Conservation (phyloP, 2,797 vertebrate genomes). For the Anguilla pacifica region DNA sequence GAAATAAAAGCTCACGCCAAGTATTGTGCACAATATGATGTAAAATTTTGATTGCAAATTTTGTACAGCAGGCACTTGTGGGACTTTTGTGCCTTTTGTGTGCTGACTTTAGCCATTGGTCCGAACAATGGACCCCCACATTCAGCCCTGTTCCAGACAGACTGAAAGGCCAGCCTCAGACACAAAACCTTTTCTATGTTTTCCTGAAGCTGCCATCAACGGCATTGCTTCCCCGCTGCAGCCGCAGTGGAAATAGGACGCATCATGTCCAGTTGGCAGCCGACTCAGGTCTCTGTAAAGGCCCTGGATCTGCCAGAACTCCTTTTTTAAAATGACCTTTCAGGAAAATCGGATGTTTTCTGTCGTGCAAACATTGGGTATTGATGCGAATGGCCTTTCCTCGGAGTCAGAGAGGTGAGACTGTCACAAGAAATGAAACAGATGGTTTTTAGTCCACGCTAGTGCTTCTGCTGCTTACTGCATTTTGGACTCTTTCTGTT, state of each 20-base stretch:
- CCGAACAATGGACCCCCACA: slow-evolving; percentile 18
- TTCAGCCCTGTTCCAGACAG: slow-evolving; percentile 19
- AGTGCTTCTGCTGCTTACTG: slow-evolving; percentile 5
- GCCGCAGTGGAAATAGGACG: slow-evolving; percentile 6
- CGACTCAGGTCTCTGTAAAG: neutral
- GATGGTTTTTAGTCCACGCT: slow-evolving; percentile 10
- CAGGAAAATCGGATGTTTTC: neutral
- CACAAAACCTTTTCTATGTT: slow-evolving; percentile 33
- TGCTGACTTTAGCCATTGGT: slow-evolving; percentile 2
- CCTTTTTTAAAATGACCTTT: slow-evolving; percentile 19
- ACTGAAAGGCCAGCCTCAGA: slow-evolving; percentile 32
- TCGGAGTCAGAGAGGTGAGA: slow-evolving; percentile 20
- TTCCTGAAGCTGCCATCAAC: slow-evolving; percentile 22
- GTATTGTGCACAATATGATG: slow-evolving; percentile 27
- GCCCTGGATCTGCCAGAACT: neutral
- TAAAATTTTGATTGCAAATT: slow-evolving; percentile 21
- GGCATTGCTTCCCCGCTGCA: neutral
- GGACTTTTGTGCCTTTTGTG: neutral
- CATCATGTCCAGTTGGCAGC: slow-evolving; percentile 1
- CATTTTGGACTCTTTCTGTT: slow-evolving; percentile 58
- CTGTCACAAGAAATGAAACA: slow-evolving; percentile 17
- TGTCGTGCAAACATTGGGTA: neutral
- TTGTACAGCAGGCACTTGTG: neutral
- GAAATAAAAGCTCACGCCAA: slow-evolving; percentile 29
- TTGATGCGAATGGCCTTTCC: neutral